Evolutionary conservation across 2,113 vertebrate species (phyloP).

Genomic region (Takifugu flavidus): DNA sequence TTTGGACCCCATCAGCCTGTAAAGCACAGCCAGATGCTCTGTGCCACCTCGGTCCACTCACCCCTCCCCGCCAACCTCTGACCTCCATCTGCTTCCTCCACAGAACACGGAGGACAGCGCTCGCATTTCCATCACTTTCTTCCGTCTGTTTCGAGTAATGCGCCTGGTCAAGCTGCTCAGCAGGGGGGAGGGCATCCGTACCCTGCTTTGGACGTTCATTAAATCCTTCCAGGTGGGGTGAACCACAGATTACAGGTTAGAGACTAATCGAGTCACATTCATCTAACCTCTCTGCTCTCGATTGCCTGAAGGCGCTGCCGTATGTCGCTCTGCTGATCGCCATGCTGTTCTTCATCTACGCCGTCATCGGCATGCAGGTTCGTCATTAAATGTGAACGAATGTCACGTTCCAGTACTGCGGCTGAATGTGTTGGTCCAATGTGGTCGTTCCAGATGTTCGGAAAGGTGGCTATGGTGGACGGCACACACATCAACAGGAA

Average conservation of each 20-base stretch:
- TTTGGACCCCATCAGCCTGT: constrained; percentile 38
- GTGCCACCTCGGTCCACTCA: neutral
- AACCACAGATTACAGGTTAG: neutral
- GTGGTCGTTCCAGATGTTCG: constrained; percentile 83
- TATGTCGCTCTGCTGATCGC: constrained; percentile 97
- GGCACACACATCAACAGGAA: constrained; percentile 97
- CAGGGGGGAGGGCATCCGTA: constrained; percentile 97
- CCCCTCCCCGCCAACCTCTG: constrained; percentile 48
- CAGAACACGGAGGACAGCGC: constrained; percentile 98
- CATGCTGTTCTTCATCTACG: constrained; percentile 99
- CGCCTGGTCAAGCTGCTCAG: constrained; percentile 97
- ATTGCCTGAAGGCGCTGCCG: constrained; percentile 83
- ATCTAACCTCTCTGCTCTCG: constrained; percentile 4
- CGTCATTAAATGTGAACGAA: constrained; percentile 10
- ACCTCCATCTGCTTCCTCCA: constrained; percentile 67
- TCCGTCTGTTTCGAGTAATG: constrained; percentile 98
- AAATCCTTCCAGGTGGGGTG: constrained; percentile 95
- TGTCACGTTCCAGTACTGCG: neutral
- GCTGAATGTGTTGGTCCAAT: neutral
- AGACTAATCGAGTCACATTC: neutral
- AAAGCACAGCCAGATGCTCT: constrained; percentile 66
- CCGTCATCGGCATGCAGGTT: constrained; percentile 99
- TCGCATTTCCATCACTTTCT: constrained; percentile 99
- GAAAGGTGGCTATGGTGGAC: constrained; percentile 96
- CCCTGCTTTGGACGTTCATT: constrained; percentile 96